Percentiles rank a stretch among this genome's conserved stretches.
Evolutionary conservation across 2,888 invertebrate species (phyloP).

Genomic region (Leptinotarsa tumamoca): DNA sequence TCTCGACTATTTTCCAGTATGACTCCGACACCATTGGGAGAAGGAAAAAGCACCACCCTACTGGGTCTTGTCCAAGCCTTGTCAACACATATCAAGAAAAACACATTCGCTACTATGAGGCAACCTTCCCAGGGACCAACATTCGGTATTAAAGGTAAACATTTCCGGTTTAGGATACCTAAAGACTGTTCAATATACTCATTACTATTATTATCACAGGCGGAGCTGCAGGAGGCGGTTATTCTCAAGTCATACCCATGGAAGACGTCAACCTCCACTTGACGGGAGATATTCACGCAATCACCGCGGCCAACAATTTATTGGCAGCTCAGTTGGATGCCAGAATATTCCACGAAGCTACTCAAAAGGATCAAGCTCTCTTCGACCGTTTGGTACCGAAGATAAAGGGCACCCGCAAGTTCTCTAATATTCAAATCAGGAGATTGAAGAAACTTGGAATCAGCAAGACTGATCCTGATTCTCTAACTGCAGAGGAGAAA

Average conservation of each 20-base stretch:
- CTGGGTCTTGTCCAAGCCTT: constrained; percentile 94
- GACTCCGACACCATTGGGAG: constrained; percentile 98
- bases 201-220: constrained; percentile 65
- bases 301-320: constrained; percentile 97
- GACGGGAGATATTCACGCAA: constrained; percentile 98
- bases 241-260: constrained; percentile 97
- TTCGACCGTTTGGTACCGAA: constrained; percentile 90
- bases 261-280: constrained; percentile 99
- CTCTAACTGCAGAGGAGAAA: constrained; percentile 83
- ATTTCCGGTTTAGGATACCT: background rate
- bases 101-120: constrained; percentile 93
- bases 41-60: constrained; percentile 97
- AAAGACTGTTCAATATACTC: background rate
- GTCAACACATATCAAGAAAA: constrained; percentile 83
- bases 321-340: constrained; percentile 98
- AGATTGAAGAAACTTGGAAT: constrained; percentile 83
- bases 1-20: constrained; percentile 73
- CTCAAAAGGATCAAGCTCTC: constrained; percentile 87
- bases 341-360: constrained; percentile 95
- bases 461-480: constrained; percentile 84
- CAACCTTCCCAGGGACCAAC: constrained; percentile 99
- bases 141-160: constrained; percentile 89
- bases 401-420: constrained; percentile 82
- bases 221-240: constrained; percentile 98
- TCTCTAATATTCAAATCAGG: constrained; percentile 88